Percentiles rank a stretch among this genome's conserved stretches.
Evolutionary conservation across 2,888 invertebrate species (phyloP).

Genomic region (Barypeithes pellucidus): DNA sequence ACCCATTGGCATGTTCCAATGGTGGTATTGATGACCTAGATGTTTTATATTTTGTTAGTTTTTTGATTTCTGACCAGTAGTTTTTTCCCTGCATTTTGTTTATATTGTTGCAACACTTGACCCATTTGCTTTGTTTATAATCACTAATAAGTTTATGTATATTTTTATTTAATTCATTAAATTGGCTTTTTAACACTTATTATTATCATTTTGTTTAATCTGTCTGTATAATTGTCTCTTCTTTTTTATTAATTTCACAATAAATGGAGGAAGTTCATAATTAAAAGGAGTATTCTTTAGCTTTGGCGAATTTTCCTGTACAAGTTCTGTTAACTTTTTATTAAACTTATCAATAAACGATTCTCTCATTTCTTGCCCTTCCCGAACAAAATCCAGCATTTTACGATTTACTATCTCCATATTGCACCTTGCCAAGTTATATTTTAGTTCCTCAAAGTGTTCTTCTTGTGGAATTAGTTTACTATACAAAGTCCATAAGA

Average conservation of each 20-base stretch:
- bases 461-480: background rate
- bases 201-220: background rate
- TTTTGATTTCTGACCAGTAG: no score
- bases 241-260: background rate
- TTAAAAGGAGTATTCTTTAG: background rate
- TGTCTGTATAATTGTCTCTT: background rate
- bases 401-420: background rate
- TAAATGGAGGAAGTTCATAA: background rate
- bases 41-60: conserved; percentile 2
- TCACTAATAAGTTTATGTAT: background rate
- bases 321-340: background rate
- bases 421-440: background rate
- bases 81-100: no score
- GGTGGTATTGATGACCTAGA: background rate
- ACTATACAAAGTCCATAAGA: background rate
- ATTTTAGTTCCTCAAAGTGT: background rate
- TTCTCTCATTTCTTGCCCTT: background rate
- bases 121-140: no score
- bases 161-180: background rate
- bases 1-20: background rate
- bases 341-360: background rate
- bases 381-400: background rate
- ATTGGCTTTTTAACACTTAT: background rate
- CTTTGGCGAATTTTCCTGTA: background rate
- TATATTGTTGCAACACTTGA: no score